A percentile compares a stretch with the other conserved stretches of the same genome.
phyloP scores from a whole-genome alignment of 2,797 vertebrate species.

The Scolopax bukidnonensis region DNA sequence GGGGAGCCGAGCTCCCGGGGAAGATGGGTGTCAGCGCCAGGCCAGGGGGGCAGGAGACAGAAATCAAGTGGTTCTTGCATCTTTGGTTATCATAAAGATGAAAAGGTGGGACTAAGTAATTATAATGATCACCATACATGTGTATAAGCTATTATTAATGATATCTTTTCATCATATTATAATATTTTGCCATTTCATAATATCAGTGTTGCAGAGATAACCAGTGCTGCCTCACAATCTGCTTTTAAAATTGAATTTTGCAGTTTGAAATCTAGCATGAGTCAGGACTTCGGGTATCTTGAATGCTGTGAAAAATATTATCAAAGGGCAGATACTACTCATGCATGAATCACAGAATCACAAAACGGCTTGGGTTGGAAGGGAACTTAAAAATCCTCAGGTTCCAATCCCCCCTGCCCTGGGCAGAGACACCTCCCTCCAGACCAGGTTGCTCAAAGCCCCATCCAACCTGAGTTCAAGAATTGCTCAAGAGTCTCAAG shows the following conservation, averaged over 20 bases:
- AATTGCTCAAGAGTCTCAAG: background rate
- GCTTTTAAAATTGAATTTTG: background rate
- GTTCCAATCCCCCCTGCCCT: background rate
- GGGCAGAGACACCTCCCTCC: background rate
- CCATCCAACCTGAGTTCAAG: background rate
- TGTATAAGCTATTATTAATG: slow-evolving; percentile 26
- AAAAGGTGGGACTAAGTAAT: slow-evolving; percentile 28
- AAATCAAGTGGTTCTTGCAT: background rate
- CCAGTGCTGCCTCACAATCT: background rate
- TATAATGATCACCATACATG: slow-evolving; percentile 2
- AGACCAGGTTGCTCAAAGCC: background rate
- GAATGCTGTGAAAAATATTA: background rate
- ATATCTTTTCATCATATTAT: background rate
- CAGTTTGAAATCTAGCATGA: background rate
- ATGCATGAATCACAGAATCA: background rate
- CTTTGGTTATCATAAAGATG: background rate
- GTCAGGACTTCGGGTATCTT: background rate
- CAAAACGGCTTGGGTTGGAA: background rate
- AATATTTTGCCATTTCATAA: slow-evolving; percentile 40
- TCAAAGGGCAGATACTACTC: background rate
- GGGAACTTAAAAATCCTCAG: background rate
- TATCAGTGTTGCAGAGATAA: background rate
- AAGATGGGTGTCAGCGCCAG: background rate
- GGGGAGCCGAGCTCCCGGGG: background rate
- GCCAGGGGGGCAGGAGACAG: background rate